Evolutionary conservation across 1,140 invertebrate species (phyloP), one percentile per base, ranked within the genome.

Genomic region (Belonocnema kinseyi): DNA sequence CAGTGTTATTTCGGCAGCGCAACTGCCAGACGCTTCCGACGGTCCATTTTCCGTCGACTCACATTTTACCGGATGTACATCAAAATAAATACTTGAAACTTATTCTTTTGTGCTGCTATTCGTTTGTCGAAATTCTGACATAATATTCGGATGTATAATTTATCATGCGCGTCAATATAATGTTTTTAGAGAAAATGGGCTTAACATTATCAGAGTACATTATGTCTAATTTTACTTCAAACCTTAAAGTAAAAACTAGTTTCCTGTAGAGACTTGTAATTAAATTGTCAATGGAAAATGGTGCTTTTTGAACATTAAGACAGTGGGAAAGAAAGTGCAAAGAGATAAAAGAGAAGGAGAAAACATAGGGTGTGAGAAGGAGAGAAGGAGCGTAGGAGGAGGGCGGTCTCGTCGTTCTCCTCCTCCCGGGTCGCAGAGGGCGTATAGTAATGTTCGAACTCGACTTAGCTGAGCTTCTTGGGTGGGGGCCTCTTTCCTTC

Each of bases 341-440:
- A 74, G 71, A 66, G 61, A 53, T 56, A 40, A 78, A 73, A 76
- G 74, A 81, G 53, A 73, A 40, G 72, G 33, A 58, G 16, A 33
- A 16, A 77, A 50, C n/a, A 76, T 50, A 61, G 72, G 56, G 72
- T 77, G 80, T 82, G 80, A 84, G 81, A 76, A 50, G 53, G 80
- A 83, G 80, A 84, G 81, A 76, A 50, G 61, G 50, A 78, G 80
- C 79, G 83, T 83, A 85, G 84, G 83, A 88, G 87, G 87, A 90
- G 86, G 89, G 89, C 89, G 90, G 88, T 89, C 90, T 90, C 82
- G 85, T 85, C 83, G 88, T 87, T 88, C 88, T 89, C 89, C 89
- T 89, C 88, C 89, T 89, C 87, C 87, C 85, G 81, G 80, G 77
- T 84, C 81, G 80, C 82, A 78, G 88, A 88, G 88, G 87, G 88